These are phyloP conservation scores for Aythya baeri DNA, from an alignment of 2,113 vertebrate genomes.

Conservation along the genomic window DNA sequence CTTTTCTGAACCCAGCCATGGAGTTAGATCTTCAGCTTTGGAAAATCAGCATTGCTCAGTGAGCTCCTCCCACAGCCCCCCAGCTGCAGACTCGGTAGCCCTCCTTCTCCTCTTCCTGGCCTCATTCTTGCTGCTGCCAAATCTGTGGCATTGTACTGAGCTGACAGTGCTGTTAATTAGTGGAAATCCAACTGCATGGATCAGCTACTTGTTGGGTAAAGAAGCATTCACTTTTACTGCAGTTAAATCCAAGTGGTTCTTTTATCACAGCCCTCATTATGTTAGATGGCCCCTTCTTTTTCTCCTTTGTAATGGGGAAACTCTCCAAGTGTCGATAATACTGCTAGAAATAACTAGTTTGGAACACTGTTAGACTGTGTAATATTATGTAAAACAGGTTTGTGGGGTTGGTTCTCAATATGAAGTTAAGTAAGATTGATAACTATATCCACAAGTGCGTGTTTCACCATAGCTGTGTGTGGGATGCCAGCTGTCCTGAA, in stretches of 20 bases:
- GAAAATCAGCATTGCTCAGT: neutral
- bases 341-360: neutral
- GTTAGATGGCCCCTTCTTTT: neutral
- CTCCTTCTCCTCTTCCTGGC: neutral
- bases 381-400: neutral
- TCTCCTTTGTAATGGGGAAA: neutral
- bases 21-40: neutral
- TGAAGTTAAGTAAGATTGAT: neutral
- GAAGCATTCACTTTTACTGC: neutral
- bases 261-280: neutral
- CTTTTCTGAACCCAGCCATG: neutral
- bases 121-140: fast-evolving
- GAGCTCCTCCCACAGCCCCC: neutral
- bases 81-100: neutral
- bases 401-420: neutral
- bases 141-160: neutral
- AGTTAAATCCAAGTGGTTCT: neutral
- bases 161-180: neutral
- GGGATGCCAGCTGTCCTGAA: neutral
- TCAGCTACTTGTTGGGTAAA: neutral
- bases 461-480: neutral
- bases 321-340: neutral
- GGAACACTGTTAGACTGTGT: neutral
- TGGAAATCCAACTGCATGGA: neutral
- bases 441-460: neutral